A percentile compares a stretch with the other conserved stretches of the same genome.
Conservation (phyloP, 2,113 vertebrate genomes). For the Chaetops frenatus region DNA sequence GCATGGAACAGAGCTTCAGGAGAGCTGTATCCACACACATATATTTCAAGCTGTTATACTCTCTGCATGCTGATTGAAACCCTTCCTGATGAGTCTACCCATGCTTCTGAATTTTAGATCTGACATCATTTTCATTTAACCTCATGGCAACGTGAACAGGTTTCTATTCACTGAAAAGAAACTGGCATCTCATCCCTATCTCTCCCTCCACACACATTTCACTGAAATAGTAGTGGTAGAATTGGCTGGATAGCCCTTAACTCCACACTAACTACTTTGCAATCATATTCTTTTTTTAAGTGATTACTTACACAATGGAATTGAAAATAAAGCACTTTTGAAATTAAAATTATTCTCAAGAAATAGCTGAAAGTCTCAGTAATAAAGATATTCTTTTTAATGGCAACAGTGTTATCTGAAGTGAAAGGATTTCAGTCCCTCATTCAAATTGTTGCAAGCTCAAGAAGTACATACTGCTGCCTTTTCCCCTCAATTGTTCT, state of each 20-base stretch:
- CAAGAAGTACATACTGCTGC: background rate
- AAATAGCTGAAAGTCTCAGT: background rate
- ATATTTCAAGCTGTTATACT: background rate
- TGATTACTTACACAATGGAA: background rate
- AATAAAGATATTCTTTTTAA: background rate
- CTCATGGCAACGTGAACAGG: fast-evolving
- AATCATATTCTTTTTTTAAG: background rate
- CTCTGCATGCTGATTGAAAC: background rate
- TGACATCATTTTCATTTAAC: background rate
- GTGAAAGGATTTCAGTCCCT: background rate
- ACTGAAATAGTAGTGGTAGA: background rate
- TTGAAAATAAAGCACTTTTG: background rate
- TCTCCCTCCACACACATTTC: background rate
- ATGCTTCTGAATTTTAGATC: background rate
- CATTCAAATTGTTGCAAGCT: background rate
- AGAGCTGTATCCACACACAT: background rate
- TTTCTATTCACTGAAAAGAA: background rate
- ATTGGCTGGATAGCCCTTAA: background rate
- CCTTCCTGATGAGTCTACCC: background rate
- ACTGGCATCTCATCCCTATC: background rate
- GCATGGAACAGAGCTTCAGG: background rate
- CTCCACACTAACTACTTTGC: background rate
- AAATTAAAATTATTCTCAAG: background rate
- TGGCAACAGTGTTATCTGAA: background rate
- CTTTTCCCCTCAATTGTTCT: background rate